Percentiles rank a stretch among this genome's conserved stretches.
phyloP scores from a whole-genome alignment of 1,140 invertebrate species.

The Contarinia nasturtii region DNA sequence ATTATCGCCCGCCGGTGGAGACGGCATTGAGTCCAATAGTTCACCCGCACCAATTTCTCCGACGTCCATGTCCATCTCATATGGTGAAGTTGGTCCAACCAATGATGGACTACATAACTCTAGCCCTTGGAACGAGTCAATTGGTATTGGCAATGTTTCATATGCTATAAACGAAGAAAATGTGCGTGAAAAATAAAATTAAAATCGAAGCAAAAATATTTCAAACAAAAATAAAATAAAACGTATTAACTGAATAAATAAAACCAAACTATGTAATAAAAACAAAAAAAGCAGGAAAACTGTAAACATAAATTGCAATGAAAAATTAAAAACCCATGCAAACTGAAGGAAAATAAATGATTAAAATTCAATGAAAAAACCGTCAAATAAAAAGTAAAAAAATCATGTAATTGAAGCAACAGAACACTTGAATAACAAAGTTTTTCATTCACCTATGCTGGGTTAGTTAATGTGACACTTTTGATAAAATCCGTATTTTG shows the following conservation, averaged over 20 bases:
- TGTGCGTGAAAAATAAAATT: not conserved
- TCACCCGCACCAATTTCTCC: constrained; percentile 49
- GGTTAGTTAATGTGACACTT: too few relatives aligned
- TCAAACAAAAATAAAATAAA: not conserved
- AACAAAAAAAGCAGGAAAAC: not conserved
- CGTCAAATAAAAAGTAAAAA: not conserved
- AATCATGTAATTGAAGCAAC: not conserved
- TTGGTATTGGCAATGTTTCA: constrained; percentile 91
- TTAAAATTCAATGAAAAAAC: not conserved
- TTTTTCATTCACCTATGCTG: too few relatives aligned
- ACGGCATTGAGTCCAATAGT: constrained; percentile 60
- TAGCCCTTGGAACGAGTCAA: constrained; percentile 89
- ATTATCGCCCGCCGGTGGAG: constrained; percentile 74
- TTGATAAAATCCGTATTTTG: not conserved
- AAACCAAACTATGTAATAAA: not conserved
- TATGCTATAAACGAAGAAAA: constrained; percentile 14
- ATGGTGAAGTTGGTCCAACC: constrained; percentile 27
- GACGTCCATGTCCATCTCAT: constrained; percentile 73
- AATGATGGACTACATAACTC: constrained; percentile 57
- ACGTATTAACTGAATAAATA: not conserved
- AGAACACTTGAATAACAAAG: not conserved
- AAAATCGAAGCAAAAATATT: not conserved
- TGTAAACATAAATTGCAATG: not conserved
- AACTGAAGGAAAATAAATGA: not conserved
- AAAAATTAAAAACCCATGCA: not conserved